Conservation (phyloP, 1,140 invertebrate species). For the Drosophila bocqueti region DNA sequence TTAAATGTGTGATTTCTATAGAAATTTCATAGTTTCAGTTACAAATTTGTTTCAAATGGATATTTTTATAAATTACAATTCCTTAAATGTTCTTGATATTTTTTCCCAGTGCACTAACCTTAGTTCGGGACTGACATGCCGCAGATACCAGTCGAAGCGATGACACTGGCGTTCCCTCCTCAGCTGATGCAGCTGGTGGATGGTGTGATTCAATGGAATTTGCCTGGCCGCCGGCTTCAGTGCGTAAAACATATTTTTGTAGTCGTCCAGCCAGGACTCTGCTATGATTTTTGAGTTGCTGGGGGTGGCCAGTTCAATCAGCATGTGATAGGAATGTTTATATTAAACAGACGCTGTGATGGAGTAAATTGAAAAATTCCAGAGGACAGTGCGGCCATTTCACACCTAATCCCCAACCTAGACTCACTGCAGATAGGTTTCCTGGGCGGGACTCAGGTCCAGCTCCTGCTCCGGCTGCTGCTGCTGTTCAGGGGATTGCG, state of each 20-base stretch:
- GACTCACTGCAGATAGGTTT: slow-evolving; percentile 78
- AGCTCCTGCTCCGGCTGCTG: slow-evolving; percentile 3
- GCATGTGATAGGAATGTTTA: slow-evolving; percentile 75
- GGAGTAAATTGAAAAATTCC: slow-evolving; percentile 81
- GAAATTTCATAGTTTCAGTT: background rate
- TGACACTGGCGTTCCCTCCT: slow-evolving; percentile 92
- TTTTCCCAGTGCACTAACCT: slow-evolving; percentile 59
- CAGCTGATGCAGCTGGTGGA: slow-evolving; percentile 85
- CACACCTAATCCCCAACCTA: slow-evolving; percentile 59
- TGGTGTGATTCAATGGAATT: slow-evolving; percentile 59
- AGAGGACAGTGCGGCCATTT: slow-evolving; percentile 62
- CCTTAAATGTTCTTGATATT: background rate
- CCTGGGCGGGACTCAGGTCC: slow-evolving; percentile 45
- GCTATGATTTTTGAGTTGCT: slow-evolving; percentile 92
- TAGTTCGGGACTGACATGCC: slow-evolving; percentile 89
- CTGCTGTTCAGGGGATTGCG: slow-evolving; percentile 54
- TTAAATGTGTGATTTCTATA: background rate
- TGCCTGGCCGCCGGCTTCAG: slow-evolving; percentile 61
- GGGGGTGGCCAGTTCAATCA: slow-evolving; percentile 62
- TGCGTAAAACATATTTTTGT: slow-evolving; percentile 90
- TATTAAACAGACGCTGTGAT: slow-evolving; percentile 64
- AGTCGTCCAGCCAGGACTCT: slow-evolving; percentile 95
- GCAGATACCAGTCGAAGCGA: slow-evolving; percentile 97
- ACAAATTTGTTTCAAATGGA: no score
- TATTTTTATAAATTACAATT: background rate